Conservation (phyloP, 2,113 vertebrate species). For the Seriola aureovittata region DNA sequence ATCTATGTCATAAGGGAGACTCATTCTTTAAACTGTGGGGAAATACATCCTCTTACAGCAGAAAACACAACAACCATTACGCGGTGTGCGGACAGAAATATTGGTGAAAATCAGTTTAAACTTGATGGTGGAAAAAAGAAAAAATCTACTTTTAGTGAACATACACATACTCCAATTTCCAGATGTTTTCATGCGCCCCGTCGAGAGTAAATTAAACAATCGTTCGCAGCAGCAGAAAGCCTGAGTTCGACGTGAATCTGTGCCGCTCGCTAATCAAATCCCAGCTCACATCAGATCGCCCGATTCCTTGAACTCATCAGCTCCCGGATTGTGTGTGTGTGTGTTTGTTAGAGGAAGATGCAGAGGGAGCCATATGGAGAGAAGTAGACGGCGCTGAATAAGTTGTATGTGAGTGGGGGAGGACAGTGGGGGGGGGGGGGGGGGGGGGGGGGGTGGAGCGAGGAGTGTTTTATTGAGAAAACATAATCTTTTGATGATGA, state of each 20-base stretch:
- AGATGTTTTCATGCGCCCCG: neutral
- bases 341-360: neutral
- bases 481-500: constrained; percentile 70
- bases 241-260: neutral
- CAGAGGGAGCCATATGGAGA: neutral
- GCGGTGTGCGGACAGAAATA: neutral
- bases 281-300: neutral
- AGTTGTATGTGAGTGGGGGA: neutral
- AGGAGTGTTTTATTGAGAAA: constrained; percentile 50
- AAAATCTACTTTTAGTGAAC: neutral
- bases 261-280: constrained; percentile 4
- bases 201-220: neutral
- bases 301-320: constrained; percentile 25
- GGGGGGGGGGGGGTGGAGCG: neutral
- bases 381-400: neutral
- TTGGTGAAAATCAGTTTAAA: neutral
- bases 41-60: neutral
- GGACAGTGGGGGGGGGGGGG: too few relatives aligned
- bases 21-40: neutral
- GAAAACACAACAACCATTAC: neutral
- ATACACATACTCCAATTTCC: neutral
- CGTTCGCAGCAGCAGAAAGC: neutral
- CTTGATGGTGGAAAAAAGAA: neutral
- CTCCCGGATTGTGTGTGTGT: neutral
- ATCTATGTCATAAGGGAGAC: neutral